These are phyloP conservation scores for Labeo catla DNA, from an alignment of 2,113 vertebrate genomes.

Conservation along the genomic window DNA sequence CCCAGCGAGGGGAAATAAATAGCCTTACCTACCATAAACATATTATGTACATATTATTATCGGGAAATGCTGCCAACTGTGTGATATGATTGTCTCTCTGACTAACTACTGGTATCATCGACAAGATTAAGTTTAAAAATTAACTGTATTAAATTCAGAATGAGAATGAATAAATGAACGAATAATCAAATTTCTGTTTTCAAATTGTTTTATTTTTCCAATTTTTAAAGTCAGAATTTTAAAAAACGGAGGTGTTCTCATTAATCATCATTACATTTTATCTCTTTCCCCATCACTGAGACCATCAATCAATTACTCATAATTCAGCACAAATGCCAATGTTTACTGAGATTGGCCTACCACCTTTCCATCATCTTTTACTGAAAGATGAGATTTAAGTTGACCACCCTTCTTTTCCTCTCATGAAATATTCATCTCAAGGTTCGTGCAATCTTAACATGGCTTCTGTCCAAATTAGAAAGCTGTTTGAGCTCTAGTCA, in stretches of 20 bases:
- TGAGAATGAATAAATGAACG: too few relatives aligned
- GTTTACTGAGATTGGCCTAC: neutral
- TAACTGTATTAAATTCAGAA: too few relatives aligned
- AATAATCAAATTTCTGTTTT: too few relatives aligned
- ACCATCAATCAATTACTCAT: neutral
- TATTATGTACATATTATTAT: neutral
- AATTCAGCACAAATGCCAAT: neutral
- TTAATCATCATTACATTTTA: too few relatives aligned
- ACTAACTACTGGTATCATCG: neutral
- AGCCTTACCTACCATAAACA: neutral
- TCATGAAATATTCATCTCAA: constrained; percentile 50
- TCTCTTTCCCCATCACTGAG: too few relatives aligned
- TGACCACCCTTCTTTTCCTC: neutral
- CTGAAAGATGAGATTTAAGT: neutral
- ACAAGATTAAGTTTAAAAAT: neutral
- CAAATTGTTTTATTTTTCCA: too few relatives aligned
- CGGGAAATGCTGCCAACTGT: neutral
- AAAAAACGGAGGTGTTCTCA: too few relatives aligned
- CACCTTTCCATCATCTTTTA: neutral
- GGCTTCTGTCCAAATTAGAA: constrained; percentile 38
- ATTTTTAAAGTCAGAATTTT: too few relatives aligned
- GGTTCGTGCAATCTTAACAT: constrained; percentile 37
- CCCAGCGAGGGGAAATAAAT: constrained; percentile 31
- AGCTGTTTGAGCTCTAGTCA: neutral
- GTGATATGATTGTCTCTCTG: too few relatives aligned